Evolutionary conservation across 2,113 vertebrate genomes (phyloP).

Genomic region (Melospiza georgiana): DNA sequence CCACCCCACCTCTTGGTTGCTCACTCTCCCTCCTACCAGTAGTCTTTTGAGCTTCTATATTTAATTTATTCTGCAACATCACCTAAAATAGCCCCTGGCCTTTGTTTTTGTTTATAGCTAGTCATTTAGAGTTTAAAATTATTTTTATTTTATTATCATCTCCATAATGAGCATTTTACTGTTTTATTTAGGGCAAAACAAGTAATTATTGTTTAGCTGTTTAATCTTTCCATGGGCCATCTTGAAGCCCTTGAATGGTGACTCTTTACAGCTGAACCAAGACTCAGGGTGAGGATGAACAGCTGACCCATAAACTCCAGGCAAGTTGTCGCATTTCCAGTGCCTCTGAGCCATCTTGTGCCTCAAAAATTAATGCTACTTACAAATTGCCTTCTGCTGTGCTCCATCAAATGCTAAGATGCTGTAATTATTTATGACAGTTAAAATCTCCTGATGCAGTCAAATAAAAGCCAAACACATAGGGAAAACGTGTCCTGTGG

Average conservation of each 20-base stretch:
- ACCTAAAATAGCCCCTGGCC: not conserved
- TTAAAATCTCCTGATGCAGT: conserved; percentile 19
- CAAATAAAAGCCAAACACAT: not conserved
- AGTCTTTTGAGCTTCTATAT: not conserved
- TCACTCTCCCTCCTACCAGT: not conserved
- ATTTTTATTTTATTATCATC: not conserved
- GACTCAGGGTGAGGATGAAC: not conserved
- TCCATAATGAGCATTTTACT: not conserved
- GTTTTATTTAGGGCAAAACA: not conserved
- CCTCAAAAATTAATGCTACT: conserved; percentile 42
- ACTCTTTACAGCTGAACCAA: not conserved
- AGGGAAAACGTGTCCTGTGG: not conserved
- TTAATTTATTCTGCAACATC: not conserved
- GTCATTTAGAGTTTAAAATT: not conserved
- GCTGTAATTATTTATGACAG: conserved; percentile 42
- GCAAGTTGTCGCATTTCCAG: not conserved
- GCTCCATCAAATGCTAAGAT: conserved; percentile 9
- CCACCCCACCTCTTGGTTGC: not conserved
- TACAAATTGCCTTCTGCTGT: conserved; percentile 4
- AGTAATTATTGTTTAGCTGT: not conserved
- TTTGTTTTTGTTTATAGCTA: not conserved
- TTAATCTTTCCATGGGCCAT: not conserved
- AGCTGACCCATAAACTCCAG: conserved; percentile 29
- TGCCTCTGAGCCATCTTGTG: conserved; percentile 31
- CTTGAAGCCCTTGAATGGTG: not conserved